phyloP scores from a whole-genome alignment of 2,113 vertebrate species.

The Lagopus muta region DNA sequence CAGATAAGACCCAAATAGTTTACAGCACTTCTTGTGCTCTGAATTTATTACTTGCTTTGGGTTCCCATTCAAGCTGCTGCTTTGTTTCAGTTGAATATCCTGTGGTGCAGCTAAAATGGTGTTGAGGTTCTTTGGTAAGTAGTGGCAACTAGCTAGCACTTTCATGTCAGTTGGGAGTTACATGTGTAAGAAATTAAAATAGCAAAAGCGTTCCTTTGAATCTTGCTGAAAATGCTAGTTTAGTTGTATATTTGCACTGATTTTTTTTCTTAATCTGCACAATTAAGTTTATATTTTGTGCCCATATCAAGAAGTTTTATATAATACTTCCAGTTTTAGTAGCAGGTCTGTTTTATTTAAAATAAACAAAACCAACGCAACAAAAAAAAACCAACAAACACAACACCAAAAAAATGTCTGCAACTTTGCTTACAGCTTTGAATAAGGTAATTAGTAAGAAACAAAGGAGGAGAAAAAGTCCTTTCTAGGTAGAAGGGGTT shows the following conservation, averaged over 20 bases:
- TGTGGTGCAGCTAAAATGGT: background rate
- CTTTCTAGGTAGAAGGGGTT: background rate
- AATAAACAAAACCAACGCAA: background rate
- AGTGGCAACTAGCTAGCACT: background rate
- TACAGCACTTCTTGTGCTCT: background rate
- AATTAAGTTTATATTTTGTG: background rate
- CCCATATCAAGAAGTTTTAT: background rate
- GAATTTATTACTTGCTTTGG: background rate
- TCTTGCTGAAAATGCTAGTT: background rate
- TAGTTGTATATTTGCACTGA: background rate
- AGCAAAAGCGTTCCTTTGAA: background rate
- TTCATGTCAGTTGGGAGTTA: background rate
- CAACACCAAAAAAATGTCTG: background rate
- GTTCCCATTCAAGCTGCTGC: background rate
- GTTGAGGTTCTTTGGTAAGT: background rate
- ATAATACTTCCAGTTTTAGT: background rate
- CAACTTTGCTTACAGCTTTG: background rate
- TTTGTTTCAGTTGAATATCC: background rate
- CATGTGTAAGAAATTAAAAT: background rate
- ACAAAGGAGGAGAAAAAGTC: background rate
- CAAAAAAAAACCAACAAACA: background rate
- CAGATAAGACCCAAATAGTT: rapidly evolving
- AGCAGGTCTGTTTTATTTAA: background rate
- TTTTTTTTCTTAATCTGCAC: background rate
- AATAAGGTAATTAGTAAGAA: background rate